Conservation (phyloP, 2,113 vertebrate species). For the Chaenogobius annularis region DNA sequence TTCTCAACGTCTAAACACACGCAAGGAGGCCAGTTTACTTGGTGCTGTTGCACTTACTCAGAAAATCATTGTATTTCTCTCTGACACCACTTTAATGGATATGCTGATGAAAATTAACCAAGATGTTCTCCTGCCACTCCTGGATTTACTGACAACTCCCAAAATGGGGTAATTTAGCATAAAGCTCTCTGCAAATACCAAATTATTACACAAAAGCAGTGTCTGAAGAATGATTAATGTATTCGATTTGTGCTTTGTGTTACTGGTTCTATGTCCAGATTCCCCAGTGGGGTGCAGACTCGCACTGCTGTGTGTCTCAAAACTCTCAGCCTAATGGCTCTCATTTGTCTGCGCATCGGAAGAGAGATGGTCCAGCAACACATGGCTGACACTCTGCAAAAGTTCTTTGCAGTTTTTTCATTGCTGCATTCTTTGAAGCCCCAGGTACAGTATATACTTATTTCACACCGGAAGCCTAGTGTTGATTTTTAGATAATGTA, state of each 20-base stretch:
- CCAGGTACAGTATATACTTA: conserved; percentile 76
- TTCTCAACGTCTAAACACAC: conserved; percentile 89
- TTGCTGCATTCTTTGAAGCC: conserved; percentile 81
- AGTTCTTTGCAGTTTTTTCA: conserved; percentile 90
- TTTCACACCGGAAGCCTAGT: neutral
- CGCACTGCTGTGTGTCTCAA: conserved; percentile 91
- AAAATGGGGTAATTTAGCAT: conserved; percentile 77
- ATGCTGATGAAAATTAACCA: conserved; percentile 96
- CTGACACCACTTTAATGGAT: conserved; percentile 95
- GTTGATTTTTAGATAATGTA: conserved; percentile 17
- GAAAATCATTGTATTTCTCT: conserved; percentile 94
- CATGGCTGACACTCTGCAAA: conserved; percentile 85
- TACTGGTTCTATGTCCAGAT: conserved; percentile 73
- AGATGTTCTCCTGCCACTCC: conserved; percentile 90
- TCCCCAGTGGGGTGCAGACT: conserved; percentile 92
- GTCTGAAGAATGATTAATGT: conserved; percentile 16
- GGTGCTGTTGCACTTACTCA: conserved; percentile 89
- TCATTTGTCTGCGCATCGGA: conserved; percentile 94
- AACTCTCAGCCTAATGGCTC: conserved; percentile 90
- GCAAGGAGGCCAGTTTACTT: conserved; percentile 93
- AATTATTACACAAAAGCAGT: neutral
- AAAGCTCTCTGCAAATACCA: neutral
- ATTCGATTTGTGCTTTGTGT: conserved; percentile 7
- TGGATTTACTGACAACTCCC: conserved; percentile 89
- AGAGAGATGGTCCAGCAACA: conserved; percentile 98